Evolutionary conservation across 2,888 invertebrate species (phyloP).

Genomic region (Ophion ventricosus): DNA sequence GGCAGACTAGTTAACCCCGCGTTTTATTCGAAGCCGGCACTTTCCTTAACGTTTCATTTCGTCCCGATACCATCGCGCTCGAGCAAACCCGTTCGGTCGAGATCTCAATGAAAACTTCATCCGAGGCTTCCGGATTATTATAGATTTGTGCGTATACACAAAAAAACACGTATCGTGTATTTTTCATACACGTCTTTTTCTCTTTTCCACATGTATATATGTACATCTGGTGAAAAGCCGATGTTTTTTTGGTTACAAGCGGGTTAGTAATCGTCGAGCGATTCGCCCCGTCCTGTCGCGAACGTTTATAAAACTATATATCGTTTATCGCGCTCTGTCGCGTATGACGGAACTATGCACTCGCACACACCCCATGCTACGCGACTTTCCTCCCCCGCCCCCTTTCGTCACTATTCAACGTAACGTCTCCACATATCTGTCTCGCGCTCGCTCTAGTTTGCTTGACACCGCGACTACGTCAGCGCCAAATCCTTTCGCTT

Average conservation of each 20-base stretch:
- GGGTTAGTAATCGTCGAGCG: slow-evolving; percentile 53
- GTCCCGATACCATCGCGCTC: neutral
- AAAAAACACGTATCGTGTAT: neutral
- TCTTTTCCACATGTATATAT: neutral
- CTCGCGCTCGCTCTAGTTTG: slow-evolving; percentile 17
- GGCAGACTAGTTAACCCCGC: slow-evolving; percentile 55
- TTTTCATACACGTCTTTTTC: neutral
- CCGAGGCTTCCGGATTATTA: neutral
- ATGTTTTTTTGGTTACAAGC: slow-evolving; percentile 42
- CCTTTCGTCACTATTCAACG: slow-evolving; percentile 53
- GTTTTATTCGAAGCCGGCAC: slow-evolving; percentile 49
- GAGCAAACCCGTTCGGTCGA: slow-evolving; percentile 10
- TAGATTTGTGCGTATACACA: neutral
- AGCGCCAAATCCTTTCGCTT: slow-evolving; percentile 49
- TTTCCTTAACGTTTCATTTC: slow-evolving; percentile 29
- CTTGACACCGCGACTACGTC: slow-evolving; percentile 35
- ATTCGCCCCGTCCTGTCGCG: slow-evolving; percentile 66
- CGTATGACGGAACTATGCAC: slow-evolving; percentile 38
- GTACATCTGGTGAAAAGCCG: neutral
- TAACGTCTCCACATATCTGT: slow-evolving; percentile 18
- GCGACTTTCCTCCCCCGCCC: neutral
- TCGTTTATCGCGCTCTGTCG: slow-evolving; percentile 38
- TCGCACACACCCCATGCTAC: slow-evolving; percentile 36
- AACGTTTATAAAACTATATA: slow-evolving; percentile 50
- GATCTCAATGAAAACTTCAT: slow-evolving; percentile 6